Conservation (phyloP, 2,888 invertebrate genomes). For the Brachypterus glaber region DNA sequence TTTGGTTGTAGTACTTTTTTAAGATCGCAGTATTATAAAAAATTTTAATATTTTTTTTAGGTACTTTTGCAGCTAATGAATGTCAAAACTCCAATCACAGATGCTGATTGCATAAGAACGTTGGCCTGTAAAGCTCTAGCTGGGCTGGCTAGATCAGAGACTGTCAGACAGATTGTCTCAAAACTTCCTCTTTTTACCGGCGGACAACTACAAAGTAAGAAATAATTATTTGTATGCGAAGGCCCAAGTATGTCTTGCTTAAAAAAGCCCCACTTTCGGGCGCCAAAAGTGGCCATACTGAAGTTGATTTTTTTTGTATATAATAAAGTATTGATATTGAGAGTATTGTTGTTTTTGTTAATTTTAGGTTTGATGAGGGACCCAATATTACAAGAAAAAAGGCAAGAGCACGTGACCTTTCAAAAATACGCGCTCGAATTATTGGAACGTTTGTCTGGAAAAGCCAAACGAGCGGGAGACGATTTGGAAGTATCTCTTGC, state of each 20-base stretch:
- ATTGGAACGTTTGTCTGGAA: constrained; percentile 83
- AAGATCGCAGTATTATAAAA: too few relatives aligned
- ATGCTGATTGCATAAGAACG: constrained; percentile 90
- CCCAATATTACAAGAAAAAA: constrained; percentile 92
- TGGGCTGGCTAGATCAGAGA: constrained; percentile 88
- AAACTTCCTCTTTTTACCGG: constrained; percentile 90
- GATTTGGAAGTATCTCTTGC: constrained; percentile 80
- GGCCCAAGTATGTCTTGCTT: too few relatives aligned
- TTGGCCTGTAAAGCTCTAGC: constrained; percentile 88
- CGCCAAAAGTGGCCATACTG: too few relatives aligned
- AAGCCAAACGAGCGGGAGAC: constrained; percentile 67
- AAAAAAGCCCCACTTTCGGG: too few relatives aligned
- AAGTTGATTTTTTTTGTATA: too few relatives aligned
- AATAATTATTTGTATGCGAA: too few relatives aligned
- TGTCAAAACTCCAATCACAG: constrained; percentile 89
- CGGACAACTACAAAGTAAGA: constrained; percentile 78
- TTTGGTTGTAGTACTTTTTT: too few relatives aligned
- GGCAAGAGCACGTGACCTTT: constrained; percentile 90
- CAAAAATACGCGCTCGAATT: constrained; percentile 88
- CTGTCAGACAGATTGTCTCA: constrained; percentile 87
- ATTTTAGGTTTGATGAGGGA: constrained; percentile 81
- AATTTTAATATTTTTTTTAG: constrained; percentile 36
- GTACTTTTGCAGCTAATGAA: constrained; percentile 80
- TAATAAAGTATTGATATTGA: neutral
- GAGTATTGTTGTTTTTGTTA: too few relatives aligned